Evolutionary conservation across 2,797 vertebrate species (phyloP).

Genomic region (Clarias pachynema): DNA sequence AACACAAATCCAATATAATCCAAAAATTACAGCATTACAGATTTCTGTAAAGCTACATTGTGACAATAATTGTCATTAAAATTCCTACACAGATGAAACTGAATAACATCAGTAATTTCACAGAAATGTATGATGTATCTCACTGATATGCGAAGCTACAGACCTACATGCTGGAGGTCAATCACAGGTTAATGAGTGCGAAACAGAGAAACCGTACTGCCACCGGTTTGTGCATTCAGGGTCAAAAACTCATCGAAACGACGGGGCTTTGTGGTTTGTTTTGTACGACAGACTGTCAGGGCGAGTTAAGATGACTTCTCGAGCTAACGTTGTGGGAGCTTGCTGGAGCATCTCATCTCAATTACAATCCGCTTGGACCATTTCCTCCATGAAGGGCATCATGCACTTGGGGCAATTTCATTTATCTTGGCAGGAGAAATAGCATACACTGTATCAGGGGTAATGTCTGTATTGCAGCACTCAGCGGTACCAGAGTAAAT

Average conservation of each 20-base stretch:
- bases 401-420: slow-evolving; percentile 23
- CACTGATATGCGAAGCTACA: not conserved
- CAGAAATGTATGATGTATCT: too few species aligned
- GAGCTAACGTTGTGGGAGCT: not conserved
- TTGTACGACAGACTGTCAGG: slow-evolving; percentile 4
- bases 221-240: not conserved
- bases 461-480: not conserved
- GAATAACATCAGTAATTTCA: not conserved
- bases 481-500: not conserved
- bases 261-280: not conserved
- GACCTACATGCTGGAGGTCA: not conserved
- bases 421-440: not conserved
- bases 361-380: slow-evolving; percentile 18
- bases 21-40: too few species aligned
- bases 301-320: slow-evolving; percentile 15
- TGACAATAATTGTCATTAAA: not conserved
- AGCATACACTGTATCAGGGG: not conserved
- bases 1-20: not conserved
- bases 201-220: not conserved
- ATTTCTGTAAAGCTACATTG: not conserved
- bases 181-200: slow-evolving; percentile 1
- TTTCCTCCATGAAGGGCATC: slow-evolving; percentile 35
- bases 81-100: not conserved
- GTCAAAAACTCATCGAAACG: not conserved
- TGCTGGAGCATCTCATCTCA: slow-evolving; percentile 32